A percentile compares a stretch with the other conserved stretches of the same genome.
Conservation (phyloP, 2,113 vertebrate species). For the Plotosus lineatus region DNA sequence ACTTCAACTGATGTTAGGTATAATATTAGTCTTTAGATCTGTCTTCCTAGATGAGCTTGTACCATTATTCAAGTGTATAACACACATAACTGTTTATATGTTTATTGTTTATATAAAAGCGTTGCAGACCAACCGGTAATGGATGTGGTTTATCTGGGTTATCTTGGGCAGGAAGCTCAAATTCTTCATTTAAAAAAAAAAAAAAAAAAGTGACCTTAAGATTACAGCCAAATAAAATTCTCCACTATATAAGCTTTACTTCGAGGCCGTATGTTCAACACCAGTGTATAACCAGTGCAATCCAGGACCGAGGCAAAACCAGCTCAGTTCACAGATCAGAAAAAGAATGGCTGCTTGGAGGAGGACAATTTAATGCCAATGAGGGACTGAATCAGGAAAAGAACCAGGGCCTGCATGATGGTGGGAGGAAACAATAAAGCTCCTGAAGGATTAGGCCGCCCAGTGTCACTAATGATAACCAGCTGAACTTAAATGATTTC, state of each 20-base stretch:
- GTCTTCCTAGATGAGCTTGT: not conserved
- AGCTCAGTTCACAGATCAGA: constrained; percentile 35
- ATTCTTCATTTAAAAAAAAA: not conserved
- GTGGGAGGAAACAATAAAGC: constrained; percentile 59
- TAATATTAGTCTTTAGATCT: not conserved
- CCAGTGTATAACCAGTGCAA: constrained; percentile 11
- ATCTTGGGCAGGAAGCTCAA: not conserved
- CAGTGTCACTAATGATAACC: constrained; percentile 67
- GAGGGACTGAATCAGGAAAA: constrained; percentile 39
- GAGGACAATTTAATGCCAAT: constrained; percentile 31
- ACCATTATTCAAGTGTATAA: not conserved
- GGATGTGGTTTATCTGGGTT: not conserved
- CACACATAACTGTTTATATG: not conserved
- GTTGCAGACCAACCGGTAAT: not conserved
- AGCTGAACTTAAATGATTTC: constrained; percentile 61
- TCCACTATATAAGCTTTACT: constrained; percentile 18
- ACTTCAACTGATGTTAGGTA: not conserved
- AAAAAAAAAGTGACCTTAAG: constrained; percentile 10
- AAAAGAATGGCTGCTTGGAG: constrained; percentile 33
- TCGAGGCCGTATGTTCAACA: not conserved
- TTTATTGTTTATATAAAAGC: not conserved
- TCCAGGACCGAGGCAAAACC: constrained; percentile 8
- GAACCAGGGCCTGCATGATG: constrained; percentile 54
- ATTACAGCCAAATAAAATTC: constrained; percentile 12
- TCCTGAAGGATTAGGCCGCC: constrained; percentile 37